Evolutionary conservation across 2,797 vertebrate genomes (phyloP), one percentile per base, ranked within the genome.

Genomic region (Oophaga sylvatica): DNA sequence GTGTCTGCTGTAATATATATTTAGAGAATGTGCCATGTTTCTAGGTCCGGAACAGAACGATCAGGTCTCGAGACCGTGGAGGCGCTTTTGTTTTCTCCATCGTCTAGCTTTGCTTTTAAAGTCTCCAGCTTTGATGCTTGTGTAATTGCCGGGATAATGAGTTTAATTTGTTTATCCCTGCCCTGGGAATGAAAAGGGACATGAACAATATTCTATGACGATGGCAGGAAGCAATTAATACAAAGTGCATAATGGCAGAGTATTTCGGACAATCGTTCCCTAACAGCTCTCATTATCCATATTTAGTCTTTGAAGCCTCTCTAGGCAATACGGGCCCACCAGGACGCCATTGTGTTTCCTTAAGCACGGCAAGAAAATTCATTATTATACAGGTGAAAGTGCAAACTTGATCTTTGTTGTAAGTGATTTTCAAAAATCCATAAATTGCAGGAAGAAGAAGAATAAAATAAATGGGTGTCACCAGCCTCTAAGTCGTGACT

Each of bases 81-180:
- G 45, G 81, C 17, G 22, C 16, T 60, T 26, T 62, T 62, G 80
- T 48, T 65, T 65, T 67, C 41, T 7, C 35, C 80, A 26, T 81
- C 62, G 10, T 26, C 22, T 17, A 81, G n/a, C 60, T 80, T 22
- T 80, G 59, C 20, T 45, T 81, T 67, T 22, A 13, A 48, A 53
- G 67, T 26, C 80, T 12, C 13, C 13, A 11, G 63, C 59, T 81
- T 86, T 86, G 65, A 73, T 57, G 53, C 19, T 75, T 35, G 22
- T 29, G 73, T 71, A 87, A 81, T 81, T 87, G 68, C 29, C 3
- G 35, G 41, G 41, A 48, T 63, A 84, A 77, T 76, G 83, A 77
- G 19, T 75, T 73, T 80, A 71, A 80, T 84, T 84, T 88, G 81
- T 84, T 84, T 88, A 80, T 80, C 13, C 57, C 65, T 63, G 45